Conservation (phyloP, 2,888 invertebrate genomes). For the Anarsia innoxiella region DNA sequence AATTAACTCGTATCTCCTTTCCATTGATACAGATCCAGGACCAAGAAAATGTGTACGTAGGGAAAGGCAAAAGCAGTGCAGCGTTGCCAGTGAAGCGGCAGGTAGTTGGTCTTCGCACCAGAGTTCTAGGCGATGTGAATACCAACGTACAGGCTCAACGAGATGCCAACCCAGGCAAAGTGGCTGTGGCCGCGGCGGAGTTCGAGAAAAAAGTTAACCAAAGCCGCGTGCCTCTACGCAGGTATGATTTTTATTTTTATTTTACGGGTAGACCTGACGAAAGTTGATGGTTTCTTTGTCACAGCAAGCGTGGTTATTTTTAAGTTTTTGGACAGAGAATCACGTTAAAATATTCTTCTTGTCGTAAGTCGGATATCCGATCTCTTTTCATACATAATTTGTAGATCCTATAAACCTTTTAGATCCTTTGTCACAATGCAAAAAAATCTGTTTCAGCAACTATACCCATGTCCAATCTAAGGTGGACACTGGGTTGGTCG, state of each 20-base stretch:
- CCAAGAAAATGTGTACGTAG: constrained; percentile 52
- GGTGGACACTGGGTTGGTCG: constrained; percentile 55
- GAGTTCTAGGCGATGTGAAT: constrained; percentile 60
- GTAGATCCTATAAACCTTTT: too few species aligned
- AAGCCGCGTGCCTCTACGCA: constrained; percentile 33
- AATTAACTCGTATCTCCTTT: constrained; percentile 3
- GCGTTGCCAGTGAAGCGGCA: constrained; percentile 40
- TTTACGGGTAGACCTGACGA: constrained; percentile 25
- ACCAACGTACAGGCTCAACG: constrained; percentile 52
- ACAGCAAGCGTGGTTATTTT: too few species aligned
- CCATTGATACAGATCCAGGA: constrained; percentile 43
- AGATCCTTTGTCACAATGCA: too few species aligned
- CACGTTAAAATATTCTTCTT: too few species aligned
- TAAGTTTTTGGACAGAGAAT: too few species aligned
- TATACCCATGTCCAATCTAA: constrained; percentile 68
- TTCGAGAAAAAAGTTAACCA: constrained; percentile 52
- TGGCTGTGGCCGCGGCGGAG: constrained; percentile 45
- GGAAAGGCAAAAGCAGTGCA: constrained; percentile 43
- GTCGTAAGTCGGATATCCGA: too few species aligned
- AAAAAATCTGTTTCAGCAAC: constrained; percentile 42
- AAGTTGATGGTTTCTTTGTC: constrained; percentile 11
- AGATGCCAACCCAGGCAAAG: constrained; percentile 44
- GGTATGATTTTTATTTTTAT: constrained; percentile 29
- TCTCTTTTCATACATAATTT: too few species aligned
- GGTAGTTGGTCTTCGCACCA: constrained; percentile 46